These are phyloP conservation scores for Macroramphosus scolopax DNA, from an alignment of 2,797 vertebrate genomes.

Conservation along the genomic window DNA sequence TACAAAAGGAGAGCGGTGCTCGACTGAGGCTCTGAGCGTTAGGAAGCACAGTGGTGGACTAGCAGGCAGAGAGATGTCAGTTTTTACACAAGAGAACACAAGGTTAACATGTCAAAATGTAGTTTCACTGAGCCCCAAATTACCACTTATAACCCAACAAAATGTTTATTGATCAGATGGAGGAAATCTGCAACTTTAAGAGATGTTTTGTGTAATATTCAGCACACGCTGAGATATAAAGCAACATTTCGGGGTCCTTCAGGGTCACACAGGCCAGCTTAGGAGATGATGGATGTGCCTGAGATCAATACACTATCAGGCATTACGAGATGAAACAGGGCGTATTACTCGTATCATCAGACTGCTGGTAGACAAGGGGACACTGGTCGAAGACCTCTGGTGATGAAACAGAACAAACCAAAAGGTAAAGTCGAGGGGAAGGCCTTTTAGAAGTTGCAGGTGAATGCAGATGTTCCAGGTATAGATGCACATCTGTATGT, in stretches of 20 bases:
- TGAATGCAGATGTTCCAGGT: background rate
- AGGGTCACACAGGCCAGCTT: conserved; percentile 27
- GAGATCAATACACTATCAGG: conserved; percentile 56
- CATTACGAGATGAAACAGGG: conserved; percentile 37
- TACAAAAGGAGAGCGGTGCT: conserved; percentile 34
- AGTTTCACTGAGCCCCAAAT: too few species aligned
- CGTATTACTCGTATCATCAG: conserved; percentile 30
- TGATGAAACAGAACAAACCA: background rate
- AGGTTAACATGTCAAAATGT: background rate
- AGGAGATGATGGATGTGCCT: conserved; percentile 34
- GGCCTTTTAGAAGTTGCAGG: too few species aligned
- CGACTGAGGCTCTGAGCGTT: conserved; percentile 33
- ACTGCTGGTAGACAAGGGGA: conserved; percentile 6
- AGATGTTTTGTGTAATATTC: conserved; percentile 2
- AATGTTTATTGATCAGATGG: background rate
- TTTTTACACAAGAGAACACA: conserved; percentile 9
- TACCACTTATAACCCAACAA: background rate
- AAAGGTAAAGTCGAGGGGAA: too few species aligned
- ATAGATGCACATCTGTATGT: too few species aligned
- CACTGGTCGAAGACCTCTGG: too few species aligned
- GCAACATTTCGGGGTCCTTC: background rate
- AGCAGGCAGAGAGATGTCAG: conserved; percentile 4
- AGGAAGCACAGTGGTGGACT: conserved; percentile 5
- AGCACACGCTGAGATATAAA: conserved; percentile 1
- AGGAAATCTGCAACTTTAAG: background rate